Conservation (phyloP, 2,113 vertebrate species). For the Actinemys pallida region DNA sequence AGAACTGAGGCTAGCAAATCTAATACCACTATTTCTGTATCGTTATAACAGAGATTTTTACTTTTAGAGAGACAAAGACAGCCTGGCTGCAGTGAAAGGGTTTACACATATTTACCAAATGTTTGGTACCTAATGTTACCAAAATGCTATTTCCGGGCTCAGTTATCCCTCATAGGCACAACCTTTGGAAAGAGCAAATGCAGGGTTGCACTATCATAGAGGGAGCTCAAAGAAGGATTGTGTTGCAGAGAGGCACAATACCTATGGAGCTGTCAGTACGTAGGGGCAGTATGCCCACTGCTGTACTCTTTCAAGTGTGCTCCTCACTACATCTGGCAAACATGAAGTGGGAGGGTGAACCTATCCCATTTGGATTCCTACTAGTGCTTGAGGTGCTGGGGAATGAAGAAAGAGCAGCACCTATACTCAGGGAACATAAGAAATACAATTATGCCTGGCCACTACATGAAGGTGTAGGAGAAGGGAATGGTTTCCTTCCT, state of each 20-base stretch:
- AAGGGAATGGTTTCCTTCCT: not conserved
- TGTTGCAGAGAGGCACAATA: not conserved
- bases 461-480: not conserved
- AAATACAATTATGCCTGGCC: not conserved
- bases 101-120: not conserved
- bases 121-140: not conserved
- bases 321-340: not conserved
- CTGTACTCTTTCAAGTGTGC: not conserved
- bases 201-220: not conserved
- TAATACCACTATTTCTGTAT: not conserved
- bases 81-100: not conserved
- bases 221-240: not conserved
- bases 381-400: not conserved
- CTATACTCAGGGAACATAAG: not conserved
- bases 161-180: not conserved
- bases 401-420: not conserved
- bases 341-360: not conserved
- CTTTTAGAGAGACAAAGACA: not conserved
- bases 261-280: not conserved
- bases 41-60: not conserved
- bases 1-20: not conserved
- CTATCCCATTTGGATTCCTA: not conserved
- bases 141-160: not conserved
- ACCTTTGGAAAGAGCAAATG: not conserved
- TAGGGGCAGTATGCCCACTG: not conserved